These are phyloP conservation scores for chimpanzee (Pan troglodytes) DNA, from an alignment of 2,113 vertebrate species.

Conservation along the genomic window DNA sequence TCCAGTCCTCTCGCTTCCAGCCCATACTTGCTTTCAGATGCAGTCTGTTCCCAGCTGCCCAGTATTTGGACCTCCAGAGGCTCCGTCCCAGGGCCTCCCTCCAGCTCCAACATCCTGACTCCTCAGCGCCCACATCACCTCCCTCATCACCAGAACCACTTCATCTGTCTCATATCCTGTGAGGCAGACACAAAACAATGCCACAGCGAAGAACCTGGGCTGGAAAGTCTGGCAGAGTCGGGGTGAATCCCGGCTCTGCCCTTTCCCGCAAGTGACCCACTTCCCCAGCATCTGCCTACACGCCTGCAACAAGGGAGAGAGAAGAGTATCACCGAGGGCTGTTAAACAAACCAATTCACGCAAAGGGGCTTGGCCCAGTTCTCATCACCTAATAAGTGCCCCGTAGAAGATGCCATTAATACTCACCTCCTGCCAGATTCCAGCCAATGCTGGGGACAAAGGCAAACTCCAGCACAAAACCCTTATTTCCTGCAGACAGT, in stretches of 20 bases:
- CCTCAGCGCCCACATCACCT: not conserved
- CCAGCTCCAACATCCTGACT: not conserved
- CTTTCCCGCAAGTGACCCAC: not conserved
- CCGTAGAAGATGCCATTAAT: too few species aligned
- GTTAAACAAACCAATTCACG: not conserved
- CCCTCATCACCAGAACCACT: not conserved
- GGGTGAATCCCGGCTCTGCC: not conserved
- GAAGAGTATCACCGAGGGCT: not conserved
- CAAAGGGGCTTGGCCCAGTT: too few species aligned
- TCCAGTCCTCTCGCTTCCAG: not conserved
- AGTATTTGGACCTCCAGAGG: too few species aligned
- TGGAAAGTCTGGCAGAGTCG: not conserved
- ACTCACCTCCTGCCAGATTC: not conserved
- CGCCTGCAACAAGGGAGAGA: too few species aligned
- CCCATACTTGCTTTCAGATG: fast-evolving
- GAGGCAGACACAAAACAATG: not conserved
- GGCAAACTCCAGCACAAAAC: not conserved
- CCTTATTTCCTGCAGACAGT: not conserved
- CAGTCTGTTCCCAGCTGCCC: not conserved
- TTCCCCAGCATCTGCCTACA: not conserved
- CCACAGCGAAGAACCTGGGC: not conserved
- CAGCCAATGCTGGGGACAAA: not conserved
- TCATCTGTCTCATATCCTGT: too few species aligned
- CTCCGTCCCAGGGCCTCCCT: not conserved
- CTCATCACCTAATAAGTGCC: not conserved